Conservation (phyloP, 1,140 invertebrate genomes). For the Drosophila busckii region DNA sequence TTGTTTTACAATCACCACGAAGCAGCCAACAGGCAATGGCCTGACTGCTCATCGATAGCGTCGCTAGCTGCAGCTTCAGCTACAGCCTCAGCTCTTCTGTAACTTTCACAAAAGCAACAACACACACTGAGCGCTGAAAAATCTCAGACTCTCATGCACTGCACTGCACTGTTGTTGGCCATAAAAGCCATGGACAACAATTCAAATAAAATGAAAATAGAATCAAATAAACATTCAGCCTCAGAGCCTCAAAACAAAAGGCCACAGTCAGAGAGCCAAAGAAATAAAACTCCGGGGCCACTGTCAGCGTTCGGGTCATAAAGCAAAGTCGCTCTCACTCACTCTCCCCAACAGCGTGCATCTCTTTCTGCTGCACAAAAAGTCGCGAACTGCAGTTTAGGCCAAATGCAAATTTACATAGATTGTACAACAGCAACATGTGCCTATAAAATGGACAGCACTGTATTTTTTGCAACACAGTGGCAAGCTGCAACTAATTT, state of each 20-base stretch:
- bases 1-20: constrained; percentile 73
- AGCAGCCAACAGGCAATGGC: constrained; percentile 27
- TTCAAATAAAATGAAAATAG: constrained; percentile 77
- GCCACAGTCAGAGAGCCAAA: constrained; percentile 23
- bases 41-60: constrained; percentile 20
- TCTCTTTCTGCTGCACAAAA: constrained; percentile 14
- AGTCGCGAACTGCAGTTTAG: constrained; percentile 53
- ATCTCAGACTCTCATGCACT: constrained; percentile 58
- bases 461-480: constrained; percentile 7
- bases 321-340: too few relatives aligned
- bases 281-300: constrained; percentile 37
- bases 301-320: constrained; percentile 56
- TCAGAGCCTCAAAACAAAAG: too few relatives aligned
- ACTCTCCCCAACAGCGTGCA: constrained; percentile 28
- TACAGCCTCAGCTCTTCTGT: too few relatives aligned
- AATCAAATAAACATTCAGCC: constrained; percentile 65
- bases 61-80: constrained; percentile 8
- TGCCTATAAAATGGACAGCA: constrained; percentile 19
- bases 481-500: background rate
- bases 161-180: too few relatives aligned
- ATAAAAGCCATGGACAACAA: constrained; percentile 69
- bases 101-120: constrained; percentile 48
- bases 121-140: too few relatives aligned
- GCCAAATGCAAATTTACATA: constrained; percentile 62
- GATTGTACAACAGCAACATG: constrained; percentile 6